Conservation (phyloP, 2,797 vertebrate genomes). For the Sparidentex hasta region DNA sequence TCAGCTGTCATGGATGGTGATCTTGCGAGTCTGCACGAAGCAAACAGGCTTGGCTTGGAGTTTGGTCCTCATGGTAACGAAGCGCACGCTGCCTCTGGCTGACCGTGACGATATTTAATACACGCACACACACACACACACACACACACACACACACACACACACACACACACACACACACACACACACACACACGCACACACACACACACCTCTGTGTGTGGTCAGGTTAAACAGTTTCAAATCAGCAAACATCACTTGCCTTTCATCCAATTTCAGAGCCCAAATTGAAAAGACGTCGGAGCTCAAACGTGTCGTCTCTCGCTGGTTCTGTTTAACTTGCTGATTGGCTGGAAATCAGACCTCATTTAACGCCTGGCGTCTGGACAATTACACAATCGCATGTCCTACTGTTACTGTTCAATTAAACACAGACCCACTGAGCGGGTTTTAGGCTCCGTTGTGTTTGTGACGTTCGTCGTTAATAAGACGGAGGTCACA, state of each 20-base stretch:
- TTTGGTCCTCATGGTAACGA: conserved; percentile 70
- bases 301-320: not conserved
- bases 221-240: conserved; percentile 5
- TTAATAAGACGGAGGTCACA: not conserved
- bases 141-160: conserved; percentile 3
- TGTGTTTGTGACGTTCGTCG: not conserved
- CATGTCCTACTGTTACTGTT: too few relatives aligned
- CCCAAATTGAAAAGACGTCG: not conserved
- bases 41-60: conserved; percentile 67
- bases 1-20: conserved; percentile 63
- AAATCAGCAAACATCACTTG: conserved; percentile 21
- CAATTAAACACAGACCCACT: too few relatives aligned
- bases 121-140: conserved; percentile 5
- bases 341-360: conserved; percentile 22
- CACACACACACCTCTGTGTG: conserved; percentile 4
- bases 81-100: conserved; percentile 43
- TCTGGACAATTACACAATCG: too few relatives aligned
- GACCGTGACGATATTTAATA: conserved; percentile 58
- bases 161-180: conserved; percentile 16
- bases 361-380: not conserved
- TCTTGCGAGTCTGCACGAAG: conserved; percentile 26
- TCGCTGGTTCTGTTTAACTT: not conserved
- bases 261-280: not conserved
- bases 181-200: not conserved
- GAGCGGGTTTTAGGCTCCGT: too few relatives aligned